Evolutionary conservation across 2,113 vertebrate species (phyloP).

Genomic region (Eulemur macaco): DNA sequence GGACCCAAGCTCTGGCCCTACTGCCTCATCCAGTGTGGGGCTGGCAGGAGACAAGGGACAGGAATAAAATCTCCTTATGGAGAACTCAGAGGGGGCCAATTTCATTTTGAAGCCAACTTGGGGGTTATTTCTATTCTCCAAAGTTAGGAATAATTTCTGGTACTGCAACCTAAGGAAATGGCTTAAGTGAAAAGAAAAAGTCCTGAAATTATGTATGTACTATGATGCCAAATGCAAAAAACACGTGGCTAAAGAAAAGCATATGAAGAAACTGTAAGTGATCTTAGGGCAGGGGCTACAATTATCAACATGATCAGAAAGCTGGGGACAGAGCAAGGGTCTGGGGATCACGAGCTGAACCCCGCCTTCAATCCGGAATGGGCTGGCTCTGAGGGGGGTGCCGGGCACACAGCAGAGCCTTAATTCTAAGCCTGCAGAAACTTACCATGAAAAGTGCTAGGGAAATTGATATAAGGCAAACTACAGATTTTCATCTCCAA

Average conservation of each 20-base stretch:
- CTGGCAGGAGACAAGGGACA: background rate
- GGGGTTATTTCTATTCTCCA: background rate
- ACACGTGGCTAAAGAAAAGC: background rate
- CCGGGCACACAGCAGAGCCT: background rate
- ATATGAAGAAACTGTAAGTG: background rate
- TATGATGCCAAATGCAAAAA: background rate
- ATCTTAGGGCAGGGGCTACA: background rate
- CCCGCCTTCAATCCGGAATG: background rate
- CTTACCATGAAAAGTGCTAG: background rate
- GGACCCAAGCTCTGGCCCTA: background rate
- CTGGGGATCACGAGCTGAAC: background rate
- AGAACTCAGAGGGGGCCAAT: background rate
- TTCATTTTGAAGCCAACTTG: background rate
- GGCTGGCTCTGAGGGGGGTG: too few species aligned
- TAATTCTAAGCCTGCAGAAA: background rate
- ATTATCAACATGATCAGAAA: background rate
- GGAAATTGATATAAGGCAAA: background rate
- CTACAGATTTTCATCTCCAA: background rate
- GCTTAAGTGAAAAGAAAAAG: conserved; percentile 3
- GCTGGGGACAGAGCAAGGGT: background rate
- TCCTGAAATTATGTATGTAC: background rate
- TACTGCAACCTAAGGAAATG: background rate
- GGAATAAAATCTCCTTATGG: background rate
- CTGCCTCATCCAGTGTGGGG: background rate
- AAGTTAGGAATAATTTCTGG: conserved; percentile 23